Base-by-base conservation (phyloP, 2,797 vertebrate genomes). In the Mormyrops attenuatus region DNA sequence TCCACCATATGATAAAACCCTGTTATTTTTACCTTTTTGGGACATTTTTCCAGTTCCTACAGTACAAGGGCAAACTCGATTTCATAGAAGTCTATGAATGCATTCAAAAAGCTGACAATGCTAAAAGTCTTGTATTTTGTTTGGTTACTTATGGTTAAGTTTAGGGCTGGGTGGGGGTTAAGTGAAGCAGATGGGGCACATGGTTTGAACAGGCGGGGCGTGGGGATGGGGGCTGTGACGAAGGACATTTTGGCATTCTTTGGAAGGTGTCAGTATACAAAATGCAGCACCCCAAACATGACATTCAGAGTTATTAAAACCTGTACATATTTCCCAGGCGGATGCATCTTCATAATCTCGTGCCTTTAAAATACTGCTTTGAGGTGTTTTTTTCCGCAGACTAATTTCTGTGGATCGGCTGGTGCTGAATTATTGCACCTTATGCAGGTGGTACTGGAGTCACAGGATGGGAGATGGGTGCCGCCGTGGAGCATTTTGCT, bases 261-360 rank as follows among this genome's bases (percentile, higher is more conserved):
- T 88, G 44, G 3, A 49, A 44, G 55, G 60, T 88, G n/a, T 66
- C 38, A 63, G 34, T 44, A 20, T 57, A 41, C 38, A 34, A 38
- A 26, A 38, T 47, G 38, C 86, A n/a, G 11, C 41, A 88, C 30
- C 34, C 53, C 55, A 41, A 17, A 41, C 44, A 88, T 88, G 86
- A n/a, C 34, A 88, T 66, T 88, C 30, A 49, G n/a, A 30, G n/a
- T 66, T 88, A 66, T 88, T 69, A 88, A 63, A 88, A 66, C 60
- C 38, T 30, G 38, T 26, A 87, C 41, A 47, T 63, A 88, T 88
- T 88, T 69, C 57, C 87, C 57, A 47, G 55, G 41, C 0, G 11
- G 87, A 26, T 6, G 38, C 11, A 22, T 88, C 49, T 88, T 63
- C 53, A 88, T 63, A 60, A 38, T 57, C 55, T 44, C n/a, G 86